Evolutionary conservation across 2,113 vertebrate species (phyloP).

Genomic region (Epinephelus fuscoguttatus): DNA sequence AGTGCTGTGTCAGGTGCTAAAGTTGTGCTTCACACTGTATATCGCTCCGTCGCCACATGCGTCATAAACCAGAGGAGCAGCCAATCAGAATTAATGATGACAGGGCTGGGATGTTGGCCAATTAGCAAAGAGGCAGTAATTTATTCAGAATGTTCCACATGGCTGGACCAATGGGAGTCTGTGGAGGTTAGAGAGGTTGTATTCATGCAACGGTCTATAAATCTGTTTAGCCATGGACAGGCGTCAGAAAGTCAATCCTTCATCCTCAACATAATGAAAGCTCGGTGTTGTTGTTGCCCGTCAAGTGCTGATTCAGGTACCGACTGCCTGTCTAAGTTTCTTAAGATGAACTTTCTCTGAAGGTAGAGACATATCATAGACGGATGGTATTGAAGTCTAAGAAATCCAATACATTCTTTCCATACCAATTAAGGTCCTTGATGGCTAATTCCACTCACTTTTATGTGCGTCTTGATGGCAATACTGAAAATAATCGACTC

Average conservation of each 20-base stretch:
- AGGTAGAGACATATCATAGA: not conserved
- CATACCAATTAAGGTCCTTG: not conserved
- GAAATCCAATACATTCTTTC: not conserved
- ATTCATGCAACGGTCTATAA: constrained; percentile 41
- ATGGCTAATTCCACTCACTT: constrained; percentile 6
- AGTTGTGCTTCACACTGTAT: constrained; percentile 33
- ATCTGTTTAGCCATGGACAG: constrained; percentile 14
- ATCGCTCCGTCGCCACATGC: constrained; percentile 40
- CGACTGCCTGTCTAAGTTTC: not conserved
- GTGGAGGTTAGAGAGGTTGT: constrained; percentile 51
- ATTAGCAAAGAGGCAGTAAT: constrained; percentile 68
- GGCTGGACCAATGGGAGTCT: constrained; percentile 24
- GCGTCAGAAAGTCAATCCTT: constrained; percentile 10
- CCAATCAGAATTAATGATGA: constrained; percentile 68
- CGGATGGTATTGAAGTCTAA: not conserved
- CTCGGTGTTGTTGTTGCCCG: not conserved
- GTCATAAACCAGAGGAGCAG: constrained; percentile 57
- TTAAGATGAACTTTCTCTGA: not conserved
- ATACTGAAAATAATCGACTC: constrained; percentile 9
- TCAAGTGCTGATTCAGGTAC: not conserved
- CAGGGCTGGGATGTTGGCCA: constrained; percentile 57
- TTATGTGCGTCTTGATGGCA: not conserved
- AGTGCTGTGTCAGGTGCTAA: constrained; percentile 59
- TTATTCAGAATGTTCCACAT: constrained; percentile 61
- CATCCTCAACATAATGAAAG: constrained; percentile 3